Evolutionary conservation across 2,113 vertebrate species (phyloP).

Genomic region (Erinaceus europaeus): DNA sequence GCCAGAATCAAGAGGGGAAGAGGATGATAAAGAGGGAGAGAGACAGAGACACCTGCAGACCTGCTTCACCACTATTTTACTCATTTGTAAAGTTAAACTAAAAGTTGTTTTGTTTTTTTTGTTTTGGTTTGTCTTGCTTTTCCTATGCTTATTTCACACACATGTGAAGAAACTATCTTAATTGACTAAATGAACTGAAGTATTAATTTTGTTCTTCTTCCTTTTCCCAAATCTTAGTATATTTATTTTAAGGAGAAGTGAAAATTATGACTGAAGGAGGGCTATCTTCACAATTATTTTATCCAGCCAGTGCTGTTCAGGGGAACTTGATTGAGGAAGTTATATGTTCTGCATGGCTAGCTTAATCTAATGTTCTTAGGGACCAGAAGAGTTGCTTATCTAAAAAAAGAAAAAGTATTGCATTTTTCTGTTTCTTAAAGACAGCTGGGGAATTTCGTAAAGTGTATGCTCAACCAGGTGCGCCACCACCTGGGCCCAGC

Average conservation of each 20-base stretch:
- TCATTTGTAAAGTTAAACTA: too few relatives aligned
- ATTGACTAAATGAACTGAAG: background rate
- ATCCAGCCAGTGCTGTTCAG: background rate
- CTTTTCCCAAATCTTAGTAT: background rate
- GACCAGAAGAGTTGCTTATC: constrained; percentile 7
- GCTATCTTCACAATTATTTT: background rate
- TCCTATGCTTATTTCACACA: too few relatives aligned
- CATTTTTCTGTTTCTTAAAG: constrained; percentile 2
- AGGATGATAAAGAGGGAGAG: too few relatives aligned
- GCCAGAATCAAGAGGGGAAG: too few relatives aligned
- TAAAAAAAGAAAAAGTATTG: constrained; percentile 16
- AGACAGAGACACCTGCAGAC: too few relatives aligned
- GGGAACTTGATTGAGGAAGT: constrained; percentile 43
- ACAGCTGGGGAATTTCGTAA: too few relatives aligned
- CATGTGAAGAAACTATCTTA: constrained; percentile 1
- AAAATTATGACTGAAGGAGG: background rate
- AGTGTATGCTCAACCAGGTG: too few relatives aligned
- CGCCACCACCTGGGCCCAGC: too few relatives aligned
- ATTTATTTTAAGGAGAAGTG: constrained; percentile 23
- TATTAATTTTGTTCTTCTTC: constrained; percentile 11
- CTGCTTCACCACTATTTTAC: too few relatives aligned
- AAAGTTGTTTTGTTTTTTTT: too few relatives aligned
- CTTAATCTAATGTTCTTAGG: constrained; percentile 19
- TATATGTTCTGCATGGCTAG: constrained; percentile 18
- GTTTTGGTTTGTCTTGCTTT: too few relatives aligned